phyloP scores from a whole-genome alignment of 2,113 vertebrate genomes.

The Oplegnathus fasciatus region DNA sequence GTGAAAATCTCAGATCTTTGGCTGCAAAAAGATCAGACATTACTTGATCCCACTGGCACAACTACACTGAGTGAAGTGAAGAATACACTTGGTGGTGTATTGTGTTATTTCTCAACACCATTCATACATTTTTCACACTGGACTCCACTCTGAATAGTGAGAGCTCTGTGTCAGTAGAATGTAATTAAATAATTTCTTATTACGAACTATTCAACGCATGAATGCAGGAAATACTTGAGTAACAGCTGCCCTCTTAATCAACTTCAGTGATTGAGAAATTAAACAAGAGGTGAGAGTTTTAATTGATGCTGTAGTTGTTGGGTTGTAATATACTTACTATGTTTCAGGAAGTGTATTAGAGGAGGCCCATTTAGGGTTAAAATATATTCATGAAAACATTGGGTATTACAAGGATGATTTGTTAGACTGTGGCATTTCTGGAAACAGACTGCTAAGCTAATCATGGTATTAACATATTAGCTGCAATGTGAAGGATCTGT shows the following conservation, averaged over 20 bases:
- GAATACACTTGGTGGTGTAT: not conserved
- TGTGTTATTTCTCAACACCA: not conserved
- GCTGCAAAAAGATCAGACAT: not conserved
- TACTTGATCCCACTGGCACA: not conserved
- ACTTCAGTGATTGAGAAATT: conserved; percentile 6
- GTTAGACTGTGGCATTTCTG: conserved; percentile 10
- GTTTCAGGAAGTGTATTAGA: conserved; percentile 3
- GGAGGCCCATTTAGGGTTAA: conserved; percentile 24
- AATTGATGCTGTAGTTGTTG: conserved; percentile 5
- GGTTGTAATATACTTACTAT: not conserved
- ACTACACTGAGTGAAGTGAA: not conserved
- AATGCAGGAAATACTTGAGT: conserved; percentile 51
- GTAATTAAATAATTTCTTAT: conserved; percentile 30
- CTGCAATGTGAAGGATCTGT: conserved; percentile 9
- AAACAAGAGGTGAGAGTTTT: conserved; percentile 8
- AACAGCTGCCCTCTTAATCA: conserved; percentile 31
- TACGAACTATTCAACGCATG: conserved; percentile 13
- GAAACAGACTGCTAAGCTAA: conserved; percentile 18
- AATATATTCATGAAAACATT: conserved; percentile 11
- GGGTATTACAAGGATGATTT: not conserved
- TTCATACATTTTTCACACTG: not conserved
- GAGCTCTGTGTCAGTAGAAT: not conserved
- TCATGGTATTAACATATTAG: conserved; percentile 10
- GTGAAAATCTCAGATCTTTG: not conserved
- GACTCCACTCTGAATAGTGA: not conserved